These are phyloP conservation scores for Schizothorax lantsangensis DNA, from an alignment of 2,797 vertebrate species.

Conservation along the genomic window DNA sequence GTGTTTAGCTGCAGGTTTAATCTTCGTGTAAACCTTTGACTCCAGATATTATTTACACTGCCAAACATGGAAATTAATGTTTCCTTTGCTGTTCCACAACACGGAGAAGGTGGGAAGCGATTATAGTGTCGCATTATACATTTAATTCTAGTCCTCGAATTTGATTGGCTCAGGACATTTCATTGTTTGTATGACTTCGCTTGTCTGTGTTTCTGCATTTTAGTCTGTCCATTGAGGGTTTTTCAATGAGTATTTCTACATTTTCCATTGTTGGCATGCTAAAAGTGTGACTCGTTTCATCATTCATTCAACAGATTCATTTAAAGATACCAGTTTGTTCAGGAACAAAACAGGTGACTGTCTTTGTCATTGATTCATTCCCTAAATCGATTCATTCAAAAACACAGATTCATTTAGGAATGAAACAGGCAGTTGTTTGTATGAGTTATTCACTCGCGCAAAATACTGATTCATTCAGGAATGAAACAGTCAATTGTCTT, in stretches of 20 bases:
- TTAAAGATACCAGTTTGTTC: not conserved
- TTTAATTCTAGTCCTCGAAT: not conserved
- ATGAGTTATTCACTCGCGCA: not conserved
- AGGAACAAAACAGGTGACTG: not conserved
- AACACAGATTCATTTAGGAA: not conserved
- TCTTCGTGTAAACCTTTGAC: constrained; percentile 28
- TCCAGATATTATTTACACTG: constrained; percentile 16
- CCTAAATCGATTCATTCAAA: not conserved
- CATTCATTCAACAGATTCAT: not conserved
- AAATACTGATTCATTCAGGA: no score
- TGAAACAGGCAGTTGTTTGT: not conserved
- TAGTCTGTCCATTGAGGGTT: not conserved
- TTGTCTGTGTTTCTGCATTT: not conserved
- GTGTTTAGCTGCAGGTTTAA: constrained; percentile 21
- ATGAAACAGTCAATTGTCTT: no score
- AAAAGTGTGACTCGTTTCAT: not conserved
- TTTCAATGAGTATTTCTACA: not conserved
- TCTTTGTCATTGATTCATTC: not conserved
- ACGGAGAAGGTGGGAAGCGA: not conserved
- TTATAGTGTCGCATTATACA: not conserved
- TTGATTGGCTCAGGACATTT: not conserved
- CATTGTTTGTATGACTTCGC: not conserved
- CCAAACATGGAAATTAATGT: constrained; percentile 11
- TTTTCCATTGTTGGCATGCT: not conserved
- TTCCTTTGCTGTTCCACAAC: not conserved